A percentile compares a stretch with the other conserved stretches of the same genome.
Evolutionary conservation across 2,113 vertebrate genomes (phyloP).

Genomic region (Alexandromys fortis): DNA sequence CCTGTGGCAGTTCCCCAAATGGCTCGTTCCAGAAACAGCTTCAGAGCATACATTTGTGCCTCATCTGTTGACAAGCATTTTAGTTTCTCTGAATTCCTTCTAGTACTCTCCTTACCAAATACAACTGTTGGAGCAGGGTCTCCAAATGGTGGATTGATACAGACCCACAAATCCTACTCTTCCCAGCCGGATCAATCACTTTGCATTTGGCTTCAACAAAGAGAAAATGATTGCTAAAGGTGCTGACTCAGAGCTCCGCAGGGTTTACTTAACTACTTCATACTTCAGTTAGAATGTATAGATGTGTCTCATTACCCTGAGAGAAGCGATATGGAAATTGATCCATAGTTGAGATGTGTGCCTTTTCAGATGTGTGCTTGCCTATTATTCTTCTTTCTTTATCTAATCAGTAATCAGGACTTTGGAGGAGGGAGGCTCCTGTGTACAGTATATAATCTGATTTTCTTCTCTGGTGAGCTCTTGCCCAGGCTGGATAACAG

Average conservation of each 20-base stretch:
- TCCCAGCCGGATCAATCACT: conserved; percentile 73
- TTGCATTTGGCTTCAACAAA: conserved; percentile 60
- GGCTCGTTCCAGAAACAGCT: not conserved
- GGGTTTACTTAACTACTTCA: conserved; percentile 75
- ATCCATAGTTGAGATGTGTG: conserved; percentile 75
- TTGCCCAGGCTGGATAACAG: conserved; percentile 68
- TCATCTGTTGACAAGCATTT: not conserved
- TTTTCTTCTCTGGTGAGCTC: conserved; percentile 74
- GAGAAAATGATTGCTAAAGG: conserved; percentile 50
- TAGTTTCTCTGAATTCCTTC: not conserved
- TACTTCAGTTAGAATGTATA: conserved; percentile 84
- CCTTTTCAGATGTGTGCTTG: conserved; percentile 68
- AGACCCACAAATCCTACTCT: conserved; percentile 40
- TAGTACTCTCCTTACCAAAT: not conserved
- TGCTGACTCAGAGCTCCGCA: conserved; percentile 81
- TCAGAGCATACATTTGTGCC: not conserved
- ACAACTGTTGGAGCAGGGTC: conserved; percentile 50
- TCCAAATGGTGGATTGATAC: conserved; percentile 35
- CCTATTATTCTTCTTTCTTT: conserved; percentile 34
- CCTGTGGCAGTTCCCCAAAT: not conserved
- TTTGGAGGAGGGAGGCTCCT: conserved; percentile 77
- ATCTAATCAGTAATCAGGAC: conserved; percentile 81
- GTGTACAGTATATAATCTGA: conserved; percentile 76
- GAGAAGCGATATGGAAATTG: conserved; percentile 80
- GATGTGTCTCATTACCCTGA: conserved; percentile 78